Base-by-base conservation (phyloP, 1,140 invertebrate species). In the Sipha flava region DNA sequence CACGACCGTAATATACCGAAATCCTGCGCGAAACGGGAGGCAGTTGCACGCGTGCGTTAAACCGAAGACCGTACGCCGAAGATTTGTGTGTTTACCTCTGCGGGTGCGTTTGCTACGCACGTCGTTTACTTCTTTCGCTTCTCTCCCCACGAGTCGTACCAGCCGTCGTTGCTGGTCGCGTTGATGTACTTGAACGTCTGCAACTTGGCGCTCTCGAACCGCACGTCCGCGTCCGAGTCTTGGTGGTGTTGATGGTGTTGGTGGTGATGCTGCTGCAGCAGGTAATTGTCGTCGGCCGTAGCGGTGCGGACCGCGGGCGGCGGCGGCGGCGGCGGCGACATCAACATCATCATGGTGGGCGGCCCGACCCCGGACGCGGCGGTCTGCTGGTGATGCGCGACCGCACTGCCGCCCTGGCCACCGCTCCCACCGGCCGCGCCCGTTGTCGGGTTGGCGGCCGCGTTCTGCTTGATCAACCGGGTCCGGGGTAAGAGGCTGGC, bases 101-200 rank as follows among this genome's bases (percentile, higher is more conserved):
- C n/a, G n/a, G n/a, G n/a, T n/a, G n/a, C n/a, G n/a, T n/a, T n/a
- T n/a, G n/a, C n/a, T 4, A 4, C 31, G 10, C n/a, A 31, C 6
- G 18, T 45, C 34, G 9, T n/a, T 29, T 64, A 81, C 31, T 81
- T 75, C 66, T 81, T 81, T 81, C 80, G 80, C 54, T 81, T 81
- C 77, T 83, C 81, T 52, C 91, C 92, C 93, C 93, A 94, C 49
- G 94, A 88, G 85, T 94, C 92, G 83, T 94, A 95, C 94, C 94
- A 95, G 3, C 80, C 66, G n/a, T 82, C 75, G 43, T 81, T 72
- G 47, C 80, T 68, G 1, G 59, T 59, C 68, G 64, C 77, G 31
- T 80, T 79, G 14, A 81, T 73, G 59, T 81, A 82, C 40, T 81
- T 82, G 75, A 82, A 80, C 14, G 81, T 80, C 79, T 80, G 54